Base-by-base conservation (phyloP, 2,888 invertebrate genomes). In the Miltochrista miniata region DNA sequence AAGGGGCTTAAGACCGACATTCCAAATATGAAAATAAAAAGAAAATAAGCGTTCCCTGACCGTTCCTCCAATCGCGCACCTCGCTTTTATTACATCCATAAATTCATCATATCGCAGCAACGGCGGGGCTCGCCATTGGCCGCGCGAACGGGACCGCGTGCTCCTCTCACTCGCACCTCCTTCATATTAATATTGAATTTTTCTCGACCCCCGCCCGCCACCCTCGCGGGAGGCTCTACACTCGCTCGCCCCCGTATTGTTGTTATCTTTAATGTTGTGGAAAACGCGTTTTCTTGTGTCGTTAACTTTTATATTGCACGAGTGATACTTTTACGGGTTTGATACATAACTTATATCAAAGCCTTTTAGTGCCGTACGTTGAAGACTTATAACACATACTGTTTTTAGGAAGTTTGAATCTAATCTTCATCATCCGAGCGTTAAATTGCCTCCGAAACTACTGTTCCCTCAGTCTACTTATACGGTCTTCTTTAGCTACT, bases 121-220 rank as follows among this genome's bases (percentile, higher is more conserved):
- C 84, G 80, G 83, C 85, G 80, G 79, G 73, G 82, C 85, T 90
- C 89, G 89, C 92, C 90, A 92, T 92, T 92, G 92, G 92, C 87
- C 90, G 90, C 79, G 88, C 79, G 80, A 91, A 82, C 72, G 87
- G 87, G 92, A 92, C 87, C 87, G 63, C 71, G 55, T 79, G 85
- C 85, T 74, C 72, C 68, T 93, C 93, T 92, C 93, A 77, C 92
- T 92, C 92, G 88, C 93, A 93, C 93, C 93, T 93, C 93, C 93
- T 93, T 92, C 93, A 94, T 95, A 95, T 95, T 95, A 95, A 95
- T 95, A 95, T 95, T 94, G 94, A 94, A 95, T 95, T 95, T 95
- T 94, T 94, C 91, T 92, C 93, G 92, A 91, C 92, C 92, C 92
- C 82, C 92, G 81, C 85, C 83, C 80, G 80, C 85, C 87, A 84